A percentile compares a stretch with the other conserved stretches of the same genome.
phyloP scores from a whole-genome alignment of 2,888 invertebrate genomes.

The Sinelater perroti region DNA sequence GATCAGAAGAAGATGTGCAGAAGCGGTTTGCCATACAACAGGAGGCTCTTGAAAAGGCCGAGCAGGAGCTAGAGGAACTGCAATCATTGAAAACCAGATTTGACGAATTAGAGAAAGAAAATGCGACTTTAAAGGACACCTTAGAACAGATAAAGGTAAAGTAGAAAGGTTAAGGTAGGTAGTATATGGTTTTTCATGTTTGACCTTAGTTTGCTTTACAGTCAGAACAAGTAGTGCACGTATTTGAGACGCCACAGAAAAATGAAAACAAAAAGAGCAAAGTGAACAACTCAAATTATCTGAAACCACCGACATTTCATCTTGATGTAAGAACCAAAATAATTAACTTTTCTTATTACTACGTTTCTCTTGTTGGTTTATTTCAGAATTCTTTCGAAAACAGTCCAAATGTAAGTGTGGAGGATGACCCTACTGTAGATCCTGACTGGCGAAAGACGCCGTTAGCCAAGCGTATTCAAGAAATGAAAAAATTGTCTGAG shows the following conservation, averaged over 20 bases:
- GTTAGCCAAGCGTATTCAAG: constrained; percentile 60
- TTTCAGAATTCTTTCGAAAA: too few relatives aligned
- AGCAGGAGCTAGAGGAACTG: constrained; percentile 62
- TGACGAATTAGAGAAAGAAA: constrained; percentile 27
- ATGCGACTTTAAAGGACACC: constrained; percentile 15
- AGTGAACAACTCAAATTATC: too few relatives aligned
- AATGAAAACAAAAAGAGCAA: too few relatives aligned
- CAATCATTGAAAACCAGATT: constrained; percentile 62
- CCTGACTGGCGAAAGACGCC: constrained; percentile 79
- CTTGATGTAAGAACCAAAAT: too few relatives aligned
- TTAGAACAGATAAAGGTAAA: constrained; percentile 38
- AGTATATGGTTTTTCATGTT: too few relatives aligned
- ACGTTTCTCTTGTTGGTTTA: too few relatives aligned
- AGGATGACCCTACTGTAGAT: constrained; percentile 63
- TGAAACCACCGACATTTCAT: too few relatives aligned
- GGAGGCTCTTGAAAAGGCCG: constrained; percentile 51
- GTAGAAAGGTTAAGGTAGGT: too few relatives aligned
- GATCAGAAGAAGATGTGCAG: constrained; percentile 45
- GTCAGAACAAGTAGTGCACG: too few relatives aligned
- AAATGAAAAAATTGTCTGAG: constrained; percentile 18
- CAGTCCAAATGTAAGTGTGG: neutral
- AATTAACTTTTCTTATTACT: too few relatives aligned
- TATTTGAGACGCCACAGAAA: too few relatives aligned
- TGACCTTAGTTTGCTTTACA: too few relatives aligned
- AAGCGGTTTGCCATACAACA: constrained; percentile 45